Base-by-base conservation (phyloP, 2,113 vertebrate genomes). In the Lutjanus erythropterus region DNA sequence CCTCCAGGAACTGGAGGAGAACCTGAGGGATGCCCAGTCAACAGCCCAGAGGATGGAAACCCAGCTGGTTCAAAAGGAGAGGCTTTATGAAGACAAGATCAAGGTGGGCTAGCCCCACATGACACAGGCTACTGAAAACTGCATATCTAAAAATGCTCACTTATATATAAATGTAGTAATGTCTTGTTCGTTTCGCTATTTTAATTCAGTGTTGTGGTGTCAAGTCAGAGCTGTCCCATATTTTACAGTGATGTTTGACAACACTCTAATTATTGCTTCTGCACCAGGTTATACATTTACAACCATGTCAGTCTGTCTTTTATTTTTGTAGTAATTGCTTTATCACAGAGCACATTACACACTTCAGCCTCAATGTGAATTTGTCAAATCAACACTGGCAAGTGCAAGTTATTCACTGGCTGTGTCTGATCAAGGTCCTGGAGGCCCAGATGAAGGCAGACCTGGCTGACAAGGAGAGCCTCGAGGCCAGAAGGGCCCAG, bases 381-480 rank as follows among this genome's bases (percentile, higher is more conserved):
- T n/a, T 70, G 33, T 71, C 27, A 62, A 50, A 59, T 75, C 7
- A 35, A 52, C 55, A 68, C 8, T 29, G 18, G 4, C 56, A 21
- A 3, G 27, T 52, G 1, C 58, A 18, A 21, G n/a, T n/a, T 64
- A 12, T 72, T 65, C 1, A 2, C 21, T 52, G 31, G 10, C 35
- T 86, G 23, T 86, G 44, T 78, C 65, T 72, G 37, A 82, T 78
- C 25, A 81, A 99, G 98, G 96, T 97, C 66, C 93, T 99, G 86
- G 98, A 99, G 92, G 96, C 95, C 88, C 97, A 99, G 90, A 98
- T 99, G 95, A 99, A 99, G 93, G 96, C 90, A 66, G 98, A 99
- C 93, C 85, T 99, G 81, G 96, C 96, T 1, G 97, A 99, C 86
- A 99, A 99, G 78, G 97, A 99, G 76, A 95, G 93, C n/a, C 94